Base-by-base conservation (phyloP, 2,113 vertebrate genomes). In the Cyprinodon brontotheroides region DNA sequence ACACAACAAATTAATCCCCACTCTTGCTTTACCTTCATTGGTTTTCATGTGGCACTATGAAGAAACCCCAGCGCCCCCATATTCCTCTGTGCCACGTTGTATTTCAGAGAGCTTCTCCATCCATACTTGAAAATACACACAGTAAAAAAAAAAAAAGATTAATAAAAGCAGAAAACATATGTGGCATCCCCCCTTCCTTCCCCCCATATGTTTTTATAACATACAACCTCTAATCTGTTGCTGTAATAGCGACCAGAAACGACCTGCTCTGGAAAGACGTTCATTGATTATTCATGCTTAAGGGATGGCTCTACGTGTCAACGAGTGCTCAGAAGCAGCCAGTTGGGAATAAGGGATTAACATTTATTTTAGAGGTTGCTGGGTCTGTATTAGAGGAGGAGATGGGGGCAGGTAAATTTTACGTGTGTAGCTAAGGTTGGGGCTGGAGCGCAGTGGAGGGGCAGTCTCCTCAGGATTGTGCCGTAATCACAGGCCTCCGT, bases 401-500 rank as follows among this genome's bases (percentile, higher is more conserved):
- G 37, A 48, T 22, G 53, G 39, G 41, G 70, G 78, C 64, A 62
- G 50, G 85, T 8, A n/a, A 63, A 75, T 65, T 65, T 65, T 79
- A 61, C 80, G 47, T 59, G 69, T 66, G 67, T 59, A 66, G 69
- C 78, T 72, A 72, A 78, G 78, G 74, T 72, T 70, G 81, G 77
- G 57, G 87, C 64, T 70, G 68, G 70, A 78, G 79, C 37, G 41
- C 50, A 74, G 75, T 79, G 89, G 86, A 81, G 83, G 29, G 88
- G 85, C 65, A 72, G 87, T 89, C 89, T 89, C 86, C 87, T 90
- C 83, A 89, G 86, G 91, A 91, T 89, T 88, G 91, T 87, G 85
- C 85, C 72, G 90, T 91, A 91, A 92, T 93, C 88, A 93, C 90
- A 90, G 89, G 84, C 89, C 87, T 90, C 86, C 78, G 91, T 91